Evolutionary conservation across 1,140 invertebrate species (phyloP).

Genomic region (Rhynchophorus ferrugineus): DNA sequence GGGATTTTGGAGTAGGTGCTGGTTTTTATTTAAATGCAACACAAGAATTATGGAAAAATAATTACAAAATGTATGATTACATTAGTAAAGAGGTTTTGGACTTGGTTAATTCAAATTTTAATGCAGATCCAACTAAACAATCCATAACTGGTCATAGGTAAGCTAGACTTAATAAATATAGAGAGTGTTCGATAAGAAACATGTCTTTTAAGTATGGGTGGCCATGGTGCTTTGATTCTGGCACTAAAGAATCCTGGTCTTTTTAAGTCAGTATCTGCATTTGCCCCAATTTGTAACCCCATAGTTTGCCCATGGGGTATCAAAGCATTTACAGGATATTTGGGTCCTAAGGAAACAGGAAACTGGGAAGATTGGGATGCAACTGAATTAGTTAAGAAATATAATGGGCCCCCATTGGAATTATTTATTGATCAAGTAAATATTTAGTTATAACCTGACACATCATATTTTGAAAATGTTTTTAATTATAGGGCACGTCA

Average conservation of each 20-base stretch:
- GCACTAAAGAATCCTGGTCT: constrained; percentile 85
- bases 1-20: constrained; percentile 92
- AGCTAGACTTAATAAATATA: neutral
- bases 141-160: constrained; percentile 85
- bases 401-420: constrained; percentile 75
- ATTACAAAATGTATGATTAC: constrained; percentile 97
- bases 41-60: constrained; percentile 81
- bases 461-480: neutral
- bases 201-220: constrained; percentile 76
- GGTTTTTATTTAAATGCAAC: constrained; percentile 95
- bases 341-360: constrained; percentile 59
- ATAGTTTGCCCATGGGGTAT: constrained; percentile 77
- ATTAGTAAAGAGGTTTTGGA: constrained; percentile 83
- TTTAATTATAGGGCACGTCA: constrained; percentile 14
- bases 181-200: neutral
- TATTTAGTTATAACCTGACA: constrained; percentile 1
- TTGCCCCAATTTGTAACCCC: constrained; percentile 93
- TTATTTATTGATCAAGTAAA: constrained; percentile 87
- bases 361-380: constrained; percentile 87
- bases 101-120: constrained; percentile 70
- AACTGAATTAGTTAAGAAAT: constrained; percentile 71
- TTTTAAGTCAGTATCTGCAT: constrained; percentile 90
- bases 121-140: constrained; percentile 51
- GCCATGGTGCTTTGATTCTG: constrained; percentile 91
- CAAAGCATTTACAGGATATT: constrained; percentile 81